Percentiles rank a stretch among this genome's conserved stretches.
Evolutionary conservation across 2,113 vertebrate genomes (phyloP).

Genomic region (Indri indri): DNA sequence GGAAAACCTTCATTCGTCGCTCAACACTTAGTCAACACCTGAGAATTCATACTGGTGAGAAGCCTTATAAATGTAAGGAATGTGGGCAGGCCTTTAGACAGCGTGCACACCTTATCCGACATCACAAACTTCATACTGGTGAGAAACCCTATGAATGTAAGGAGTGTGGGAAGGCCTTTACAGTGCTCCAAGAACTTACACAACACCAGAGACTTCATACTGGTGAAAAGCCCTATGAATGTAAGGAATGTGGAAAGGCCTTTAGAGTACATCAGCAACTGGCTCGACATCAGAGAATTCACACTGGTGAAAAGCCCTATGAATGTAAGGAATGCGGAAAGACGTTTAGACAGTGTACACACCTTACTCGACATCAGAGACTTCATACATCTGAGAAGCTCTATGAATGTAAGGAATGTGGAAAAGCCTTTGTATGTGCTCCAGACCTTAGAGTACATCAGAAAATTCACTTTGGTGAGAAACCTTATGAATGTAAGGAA

Average conservation of each 20-base stretch:
- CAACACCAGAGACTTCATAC: slow-evolving; percentile 77
- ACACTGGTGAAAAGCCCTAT: slow-evolving; percentile 81
- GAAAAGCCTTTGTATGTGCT: slow-evolving; percentile 74
- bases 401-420: slow-evolving; percentile 75
- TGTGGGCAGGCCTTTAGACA: slow-evolving; percentile 78
- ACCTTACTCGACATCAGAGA: slow-evolving; percentile 76
- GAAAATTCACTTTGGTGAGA: slow-evolving; percentile 78
- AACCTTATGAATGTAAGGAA: slow-evolving; percentile 73
- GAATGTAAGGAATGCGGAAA: slow-evolving; percentile 81
- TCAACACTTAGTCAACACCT: slow-evolving; percentile 77
- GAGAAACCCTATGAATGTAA: slow-evolving; percentile 76
- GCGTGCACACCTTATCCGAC: slow-evolving; percentile 74
- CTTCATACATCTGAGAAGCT: slow-evolving; percentile 79
- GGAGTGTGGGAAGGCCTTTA: slow-evolving; percentile 78
- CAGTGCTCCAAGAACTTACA: slow-evolving; percentile 75
- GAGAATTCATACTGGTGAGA: slow-evolving; percentile 79
- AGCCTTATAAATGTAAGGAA: slow-evolving; percentile 77
- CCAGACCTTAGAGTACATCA: slow-evolving; percentile 73
- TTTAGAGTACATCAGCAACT: slow-evolving; percentile 75
- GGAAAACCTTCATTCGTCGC: slow-evolving; percentile 75
- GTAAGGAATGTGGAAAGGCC: slow-evolving; percentile 76
- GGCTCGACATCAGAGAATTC: slow-evolving; percentile 79
- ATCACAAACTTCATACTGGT: slow-evolving; percentile 77
- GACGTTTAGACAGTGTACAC: slow-evolving; percentile 76
- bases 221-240: slow-evolving; percentile 75